Evolutionary conservation across 2,113 vertebrate species (phyloP), one percentile per base, ranked within the genome.

Genomic region (Ascaphus truei): DNA sequence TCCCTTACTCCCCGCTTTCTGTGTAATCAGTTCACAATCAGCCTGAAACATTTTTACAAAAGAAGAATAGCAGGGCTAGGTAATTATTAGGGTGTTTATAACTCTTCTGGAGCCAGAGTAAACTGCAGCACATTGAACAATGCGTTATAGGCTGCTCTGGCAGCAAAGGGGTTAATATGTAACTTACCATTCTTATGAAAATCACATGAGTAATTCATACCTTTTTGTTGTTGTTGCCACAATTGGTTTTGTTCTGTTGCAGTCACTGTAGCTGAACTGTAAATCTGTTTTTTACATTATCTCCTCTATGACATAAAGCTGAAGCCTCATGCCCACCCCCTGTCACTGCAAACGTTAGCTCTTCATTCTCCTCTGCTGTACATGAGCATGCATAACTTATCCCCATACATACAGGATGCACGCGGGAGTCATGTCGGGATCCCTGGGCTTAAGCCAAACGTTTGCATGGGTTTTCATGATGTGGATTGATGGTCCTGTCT

Each of bases 401-500:
- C 56, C 45, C 31, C 30, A 39, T 56, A 60, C 31, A 23, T 33
- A 27, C 43, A 30, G 31, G n/a, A 33, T 37, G 12, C 45, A 61
- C 16, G 8, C 18, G 12, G 41, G 20, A 33, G 2, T 41, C 45
- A 52, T 60, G 34, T 61, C 47, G 61, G 47, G 16, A 52, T 52
- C n/a, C 7, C 34, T 71, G 67, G 57, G 41, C 27, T 52, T 6
- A 9, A 23, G 67, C 67, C 57, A 71, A 39, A 60, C 45, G 25
- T 31, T 37, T 71, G 23, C 10, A 55, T 43, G 25, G 45, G 33
- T 31, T 47, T 61, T 61, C 8, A 23, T 61, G 66, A 68, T 50
- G 66, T 68, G 15, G 66, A 61, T 60, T 71, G 55, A 71, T 60
- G 55, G 29, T 31, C 29, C 18, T 61, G 67, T 71, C 57, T 71